Percentiles rank a stretch among this genome's conserved stretches.
These are phyloP conservation scores for Leuciscus idus DNA, from an alignment of 2,113 vertebrate genomes.

Conservation along the genomic window DNA sequence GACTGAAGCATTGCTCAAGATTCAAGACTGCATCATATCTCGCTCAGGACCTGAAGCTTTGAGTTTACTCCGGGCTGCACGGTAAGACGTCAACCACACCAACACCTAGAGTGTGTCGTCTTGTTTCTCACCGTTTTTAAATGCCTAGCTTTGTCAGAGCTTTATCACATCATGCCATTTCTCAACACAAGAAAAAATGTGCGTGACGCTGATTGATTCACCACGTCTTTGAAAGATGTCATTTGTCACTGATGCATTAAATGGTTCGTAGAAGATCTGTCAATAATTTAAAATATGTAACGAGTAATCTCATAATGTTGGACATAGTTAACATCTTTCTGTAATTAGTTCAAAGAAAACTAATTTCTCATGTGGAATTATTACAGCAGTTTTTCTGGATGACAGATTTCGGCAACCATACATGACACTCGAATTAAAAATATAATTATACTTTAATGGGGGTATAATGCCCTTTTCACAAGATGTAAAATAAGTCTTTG, in stretches of 20 bases:
- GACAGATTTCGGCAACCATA: no score
- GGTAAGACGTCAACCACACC: conserved; percentile 69
- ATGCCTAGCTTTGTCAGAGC: not conserved
- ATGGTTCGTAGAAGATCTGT: not conserved
- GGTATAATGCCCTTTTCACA: no score
- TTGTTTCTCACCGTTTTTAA: not conserved
- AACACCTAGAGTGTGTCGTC: not conserved
- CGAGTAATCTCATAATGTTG: no score
- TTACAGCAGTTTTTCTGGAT: no score
- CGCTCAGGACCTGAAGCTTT: conserved; percentile 79
- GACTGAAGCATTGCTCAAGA: conserved; percentile 81
- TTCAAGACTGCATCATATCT: conserved; percentile 82
- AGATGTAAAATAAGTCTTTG: no score
- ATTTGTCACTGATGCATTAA: not conserved
- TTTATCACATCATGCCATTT: not conserved
- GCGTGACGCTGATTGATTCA: not conserved
- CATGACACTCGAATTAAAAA: no score
- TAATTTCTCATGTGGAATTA: no score
- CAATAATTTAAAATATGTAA: not conserved
- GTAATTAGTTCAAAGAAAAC: not conserved
- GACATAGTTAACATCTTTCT: not conserved
- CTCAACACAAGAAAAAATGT: not conserved
- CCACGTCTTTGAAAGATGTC: not conserved
- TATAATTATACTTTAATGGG: no score
- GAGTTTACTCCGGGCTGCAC: conserved; percentile 84